Evolutionary conservation across 1,140 invertebrate species (phyloP).

Genomic region (Hylyphantes graminicola): DNA sequence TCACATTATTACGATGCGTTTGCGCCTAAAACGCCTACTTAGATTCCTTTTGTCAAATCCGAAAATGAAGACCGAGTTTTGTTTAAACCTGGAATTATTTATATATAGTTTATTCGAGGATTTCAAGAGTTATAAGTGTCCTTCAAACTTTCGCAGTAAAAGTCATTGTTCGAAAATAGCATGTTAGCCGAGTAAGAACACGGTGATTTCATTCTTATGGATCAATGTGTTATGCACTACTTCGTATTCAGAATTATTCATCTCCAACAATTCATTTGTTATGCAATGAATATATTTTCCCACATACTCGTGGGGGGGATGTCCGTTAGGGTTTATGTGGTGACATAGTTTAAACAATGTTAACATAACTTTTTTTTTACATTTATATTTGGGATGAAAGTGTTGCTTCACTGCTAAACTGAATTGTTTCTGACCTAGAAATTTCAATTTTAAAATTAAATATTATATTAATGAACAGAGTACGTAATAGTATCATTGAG

Average conservation of each 20-base stretch:
- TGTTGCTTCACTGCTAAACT: no score
- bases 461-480: no score
- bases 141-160: neutral
- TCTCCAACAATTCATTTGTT: slow-evolving; percentile 5
- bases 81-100: slow-evolving; percentile 4
- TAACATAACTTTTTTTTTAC: no score
- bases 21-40: slow-evolving; percentile 3
- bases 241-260: slow-evolving; percentile 17
- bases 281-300: no score
- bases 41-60: slow-evolving; percentile 1
- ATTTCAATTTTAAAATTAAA: no score
- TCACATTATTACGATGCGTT: neutral
- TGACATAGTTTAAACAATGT: no score
- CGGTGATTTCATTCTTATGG: neutral
- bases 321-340: no score
- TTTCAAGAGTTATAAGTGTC: neutral
- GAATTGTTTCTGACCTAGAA: no score
- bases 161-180: slow-evolving; percentile 8
- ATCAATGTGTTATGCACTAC: neutral
- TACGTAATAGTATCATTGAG: no score
- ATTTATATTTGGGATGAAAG: no score
- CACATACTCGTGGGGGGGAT: no score
- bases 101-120: neutral
- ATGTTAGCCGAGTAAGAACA: neutral
- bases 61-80: neutral